These are phyloP conservation scores for Planococcus citri DNA, from an alignment of 1,140 invertebrate genomes.

Conservation along the genomic window DNA sequence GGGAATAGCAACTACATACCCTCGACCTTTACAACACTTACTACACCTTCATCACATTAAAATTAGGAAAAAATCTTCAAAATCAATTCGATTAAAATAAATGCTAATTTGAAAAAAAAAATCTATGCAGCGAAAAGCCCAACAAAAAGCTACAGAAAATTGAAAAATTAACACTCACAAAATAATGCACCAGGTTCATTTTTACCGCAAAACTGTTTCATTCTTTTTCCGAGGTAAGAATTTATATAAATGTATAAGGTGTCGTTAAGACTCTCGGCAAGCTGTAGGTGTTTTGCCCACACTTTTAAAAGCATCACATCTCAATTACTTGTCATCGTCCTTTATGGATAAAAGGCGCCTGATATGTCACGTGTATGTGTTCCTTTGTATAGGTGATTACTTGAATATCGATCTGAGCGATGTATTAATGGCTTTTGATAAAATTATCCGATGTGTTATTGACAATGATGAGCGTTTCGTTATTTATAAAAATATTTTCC, in stretches of 20 bases:
- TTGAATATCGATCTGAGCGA: background rate
- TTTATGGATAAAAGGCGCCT: background rate
- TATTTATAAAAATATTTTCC: no score
- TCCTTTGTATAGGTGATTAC: background rate
- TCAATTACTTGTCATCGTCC: background rate
- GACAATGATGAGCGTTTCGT: no score
- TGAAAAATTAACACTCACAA: background rate
- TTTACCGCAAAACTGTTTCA: background rate
- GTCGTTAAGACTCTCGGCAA: background rate
- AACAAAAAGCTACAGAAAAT: background rate
- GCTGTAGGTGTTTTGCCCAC: background rate
- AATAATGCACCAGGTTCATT: background rate
- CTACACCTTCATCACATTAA: no score
- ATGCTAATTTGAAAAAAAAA: no score
- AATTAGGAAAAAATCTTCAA: no score
- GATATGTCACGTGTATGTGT: background rate
- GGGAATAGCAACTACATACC: no score
- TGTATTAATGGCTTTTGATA: background rate
- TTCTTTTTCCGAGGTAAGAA: background rate
- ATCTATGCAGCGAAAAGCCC: no score
- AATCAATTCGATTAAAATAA: no score
- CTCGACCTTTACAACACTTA: no score
- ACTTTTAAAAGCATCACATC: slow-evolving; percentile 2
- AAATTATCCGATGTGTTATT: no score
- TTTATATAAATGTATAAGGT: background rate